Evolutionary conservation across 2,888 invertebrate genomes (phyloP).

Genomic region (Drosophila anomalata): DNA sequence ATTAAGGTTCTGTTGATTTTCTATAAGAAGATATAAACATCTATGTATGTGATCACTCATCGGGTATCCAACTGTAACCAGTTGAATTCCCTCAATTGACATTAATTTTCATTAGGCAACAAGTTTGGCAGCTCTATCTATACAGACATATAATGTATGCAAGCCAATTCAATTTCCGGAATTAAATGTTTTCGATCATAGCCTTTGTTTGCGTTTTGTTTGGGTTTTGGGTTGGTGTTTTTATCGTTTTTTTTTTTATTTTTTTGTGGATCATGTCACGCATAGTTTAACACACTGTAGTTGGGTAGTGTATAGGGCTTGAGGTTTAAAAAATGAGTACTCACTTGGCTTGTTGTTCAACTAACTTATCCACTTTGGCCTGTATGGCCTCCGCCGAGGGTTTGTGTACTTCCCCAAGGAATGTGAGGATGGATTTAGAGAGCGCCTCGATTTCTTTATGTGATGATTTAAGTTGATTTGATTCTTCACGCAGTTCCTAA

Average conservation of each 20-base stretch:
- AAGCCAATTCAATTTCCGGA: conserved; percentile 68
- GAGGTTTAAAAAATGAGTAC: conserved; percentile 60
- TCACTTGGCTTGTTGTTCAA: conserved; percentile 88
- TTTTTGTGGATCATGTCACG: conserved; percentile 31
- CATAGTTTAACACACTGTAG: conserved; percentile 30
- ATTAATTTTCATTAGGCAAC: conserved; percentile 63
- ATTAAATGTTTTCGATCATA: conserved; percentile 40
- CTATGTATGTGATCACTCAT: neutral
- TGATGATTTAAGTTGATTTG: conserved; percentile 88
- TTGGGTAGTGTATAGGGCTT: conserved; percentile 8
- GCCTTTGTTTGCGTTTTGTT: conserved; percentile 28
- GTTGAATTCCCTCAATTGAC: conserved; percentile 41
- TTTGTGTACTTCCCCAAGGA: conserved; percentile 88
- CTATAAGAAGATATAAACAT: conserved; percentile 1
- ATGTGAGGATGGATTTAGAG: conserved; percentile 89
- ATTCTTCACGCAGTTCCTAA: conserved; percentile 90
- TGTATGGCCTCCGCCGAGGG: conserved; percentile 89
- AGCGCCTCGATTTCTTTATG: conserved; percentile 88
- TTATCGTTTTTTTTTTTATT: neutral
- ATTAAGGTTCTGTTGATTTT: neutral
- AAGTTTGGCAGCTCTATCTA: conserved; percentile 27
- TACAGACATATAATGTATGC: conserved; percentile 36
- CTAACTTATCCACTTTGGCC: conserved; percentile 88
- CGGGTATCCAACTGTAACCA: conserved; percentile 34
- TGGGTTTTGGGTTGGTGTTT: conserved; percentile 1